phyloP scores from a whole-genome alignment of 2,888 invertebrate genomes.

The Coenonympha arcania region DNA sequence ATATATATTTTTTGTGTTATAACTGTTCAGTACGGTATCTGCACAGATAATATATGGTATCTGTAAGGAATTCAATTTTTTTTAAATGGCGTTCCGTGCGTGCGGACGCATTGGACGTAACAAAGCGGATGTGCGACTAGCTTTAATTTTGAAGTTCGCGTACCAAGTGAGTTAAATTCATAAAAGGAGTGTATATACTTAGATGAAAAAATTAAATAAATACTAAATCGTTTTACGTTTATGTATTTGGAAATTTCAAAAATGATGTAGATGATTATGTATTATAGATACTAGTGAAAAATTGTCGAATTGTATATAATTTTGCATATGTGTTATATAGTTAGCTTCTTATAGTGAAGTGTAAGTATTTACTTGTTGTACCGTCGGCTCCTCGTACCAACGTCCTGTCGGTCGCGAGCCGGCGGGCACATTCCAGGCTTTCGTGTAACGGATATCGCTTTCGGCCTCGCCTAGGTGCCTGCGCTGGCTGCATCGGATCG shows the following conservation, averaged over 20 bases:
- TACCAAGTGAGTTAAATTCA: background rate
- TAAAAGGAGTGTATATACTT: background rate
- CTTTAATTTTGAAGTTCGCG: background rate
- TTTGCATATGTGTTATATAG: constrained; percentile 45
- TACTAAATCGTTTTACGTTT: background rate
- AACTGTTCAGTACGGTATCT: too few species aligned
- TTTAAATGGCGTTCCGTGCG: background rate
- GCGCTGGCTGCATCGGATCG: background rate
- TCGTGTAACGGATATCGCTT: constrained; percentile 45
- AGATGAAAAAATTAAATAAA: background rate
- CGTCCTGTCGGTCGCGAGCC: constrained; percentile 13
- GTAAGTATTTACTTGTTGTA: constrained; percentile 19
- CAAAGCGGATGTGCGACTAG: background rate
- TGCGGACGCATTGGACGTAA: background rate
- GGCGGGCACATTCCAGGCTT: constrained; percentile 62
- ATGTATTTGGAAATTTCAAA: constrained; percentile 6
- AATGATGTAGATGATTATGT: constrained; percentile 36
- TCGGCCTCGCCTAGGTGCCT: constrained; percentile 31
- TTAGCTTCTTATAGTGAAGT: constrained; percentile 25
- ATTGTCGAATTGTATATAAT: constrained; percentile 59
- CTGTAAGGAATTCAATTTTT: too few species aligned
- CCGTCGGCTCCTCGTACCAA: constrained; percentile 10
- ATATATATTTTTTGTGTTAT: too few species aligned
- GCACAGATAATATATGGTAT: too few species aligned
- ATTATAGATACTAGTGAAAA: constrained; percentile 59